Evolutionary conservation across 1,140 invertebrate genomes (phyloP), one percentile per base, ranked within the genome.

Genomic region (Apis florea): DNA sequence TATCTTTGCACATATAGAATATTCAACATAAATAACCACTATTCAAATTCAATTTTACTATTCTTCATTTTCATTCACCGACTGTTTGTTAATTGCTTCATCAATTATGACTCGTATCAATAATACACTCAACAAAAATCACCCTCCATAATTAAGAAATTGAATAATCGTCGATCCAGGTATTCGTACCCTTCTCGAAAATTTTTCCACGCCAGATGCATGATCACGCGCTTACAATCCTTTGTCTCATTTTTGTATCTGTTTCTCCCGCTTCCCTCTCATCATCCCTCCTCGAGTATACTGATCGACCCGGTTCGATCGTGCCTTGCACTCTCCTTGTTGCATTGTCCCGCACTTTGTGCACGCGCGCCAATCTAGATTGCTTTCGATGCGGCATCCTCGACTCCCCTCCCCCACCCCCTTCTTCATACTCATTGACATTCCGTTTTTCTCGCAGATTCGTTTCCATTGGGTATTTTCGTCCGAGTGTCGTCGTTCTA

Each of bases 301-400:
- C 19, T 61, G 69, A 74, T 73, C 70, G 49, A 26, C 59, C 58
- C 12, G 59, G 9, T 12, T 77, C 51, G 70, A 11, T 47, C 11
- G 10, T 21, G 71, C 79, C 51, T 67, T 80, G 15, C 70, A 51
- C 53, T 15, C 70, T 80, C 79, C 71, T 74, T 67, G 71, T 80
- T 75, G 71, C 79, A 80, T 80, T 80, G 79, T 75, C 75, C 71
- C 51, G 71, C 24, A 59, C 59, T 80, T 74, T 80, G 71, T 74
- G 71, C 71, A n/a, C 31, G 59, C 61, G 78, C 31, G 79, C 53
- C 70, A 66, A 71, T 67, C 63, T 51, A 80, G 78, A 80, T 80
- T 74, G 71, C 71, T 67, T 80, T 80, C 79, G 79, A 56, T 26
- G 70, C 51, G 17, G n/a, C 59, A 31, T 12, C 61, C 31, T 24